Base-by-base conservation (phyloP, 2,888 invertebrate species). In the Amblyjoppa proteus region DNA sequence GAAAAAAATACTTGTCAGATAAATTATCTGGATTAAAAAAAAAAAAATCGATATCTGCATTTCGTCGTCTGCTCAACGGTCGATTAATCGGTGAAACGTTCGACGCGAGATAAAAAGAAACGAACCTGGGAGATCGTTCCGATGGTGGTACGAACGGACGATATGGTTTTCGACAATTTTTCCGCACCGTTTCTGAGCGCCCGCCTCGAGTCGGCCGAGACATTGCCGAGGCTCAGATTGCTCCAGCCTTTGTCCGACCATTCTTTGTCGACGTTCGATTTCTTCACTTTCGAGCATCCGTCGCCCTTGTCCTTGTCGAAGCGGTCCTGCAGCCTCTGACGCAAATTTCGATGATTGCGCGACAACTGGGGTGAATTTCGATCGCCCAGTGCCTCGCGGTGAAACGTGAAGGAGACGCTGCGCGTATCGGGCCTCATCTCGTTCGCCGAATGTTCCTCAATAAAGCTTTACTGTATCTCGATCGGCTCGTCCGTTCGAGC, bases 121-220 rank as follows among this genome's bases (percentile, higher is more conserved):
- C 86, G 69, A 66, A 96, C 97, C 95, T 97, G 97, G 69, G 97
- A 96, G 86, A 96, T 94, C 83, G 96, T 96, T 16, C 96, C 96
- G 86, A 97, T 95, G 25, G 96, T 96, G 81, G 96, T 96, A 88
- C 96, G 94, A 31, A 97, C 96, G 86, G 95, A 96, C 83, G 96
- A 96, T 89, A 97, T 95, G 0, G 96, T 96, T 92, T 95, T 96
- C 1, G 96, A 95, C 85, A 97, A 95, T 92, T 96, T 96, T 87
- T 96, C 96, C 13, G 96, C 96, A 45, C 97, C 96, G 69, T 95
- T 96, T 89, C 96, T 95, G 70, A 97, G 93, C 64, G 95, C 96
- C 90, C 95, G 95, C 86, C 96, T 95, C 9, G 96, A 96, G 91
- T 96, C 96, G 51, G 95, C 95, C 58, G 96, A 94, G 70, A 94